Evolutionary conservation across 1,140 invertebrate genomes (phyloP), one percentile per base, ranked within the genome.

Genomic region (Andrena cerasifolii): DNA sequence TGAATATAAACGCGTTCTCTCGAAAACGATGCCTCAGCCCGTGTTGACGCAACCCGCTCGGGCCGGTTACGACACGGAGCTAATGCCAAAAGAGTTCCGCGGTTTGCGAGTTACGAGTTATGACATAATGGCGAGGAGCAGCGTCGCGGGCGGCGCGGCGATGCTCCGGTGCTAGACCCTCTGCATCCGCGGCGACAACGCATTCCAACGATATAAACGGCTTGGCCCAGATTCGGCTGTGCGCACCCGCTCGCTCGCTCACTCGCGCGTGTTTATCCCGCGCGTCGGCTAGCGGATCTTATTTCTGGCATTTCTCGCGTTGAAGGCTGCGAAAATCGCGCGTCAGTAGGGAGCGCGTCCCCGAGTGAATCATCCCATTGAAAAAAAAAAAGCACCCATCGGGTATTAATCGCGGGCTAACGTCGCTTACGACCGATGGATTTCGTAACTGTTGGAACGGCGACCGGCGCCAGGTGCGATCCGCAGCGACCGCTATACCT

Each of bases 131-230:
- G 40, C 65, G 45, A 4, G 54, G 47, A 3, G 68, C 45, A 31
- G 21, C 18, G 28, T 21, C 45, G 43, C 24, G 49, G n/a, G 21
- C n/a, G 24, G 18, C 1, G 3, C 53, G 16, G 0, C 62, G 53
- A 0, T 16, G 31, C 33, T 28, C 58, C 0, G 5, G 51, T n/a
- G 28, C 68, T 66, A 66, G 79, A 33, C 61, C n/a, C 61, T 61
- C 4, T 61, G 71, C 75, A 47, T 56, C 51, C 75, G 45, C 80
- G 66, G 78, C 82, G 83, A 84, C 83, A 84, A 85, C 83, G 83
- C 83, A 84, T 85, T 84, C 83, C 84, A 59, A 73, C 72, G 84
- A 84, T 86, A 86, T 86, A 84, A 84, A 87, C 84, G 82, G 83
- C 85, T 87, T 87, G 86, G 86, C 86, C 86, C 85, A 87, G 85